Evolutionary conservation across 2,797 vertebrate species (phyloP).

Genomic region (Oreochromis grahami): DNA sequence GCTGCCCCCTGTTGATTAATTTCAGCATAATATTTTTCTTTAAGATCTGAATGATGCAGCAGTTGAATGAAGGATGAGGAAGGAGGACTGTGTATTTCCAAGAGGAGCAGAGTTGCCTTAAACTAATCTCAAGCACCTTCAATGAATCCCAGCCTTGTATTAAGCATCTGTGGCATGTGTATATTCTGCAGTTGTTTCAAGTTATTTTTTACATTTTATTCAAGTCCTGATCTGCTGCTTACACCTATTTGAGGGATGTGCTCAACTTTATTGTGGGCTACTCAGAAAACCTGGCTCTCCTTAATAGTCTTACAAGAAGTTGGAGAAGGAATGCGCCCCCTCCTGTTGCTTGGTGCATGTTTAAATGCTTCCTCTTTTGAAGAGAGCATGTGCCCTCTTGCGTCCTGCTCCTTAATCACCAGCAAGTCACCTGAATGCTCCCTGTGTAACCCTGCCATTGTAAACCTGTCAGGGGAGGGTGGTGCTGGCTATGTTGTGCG

Average conservation of each 20-base stretch:
- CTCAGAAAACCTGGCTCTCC: background rate
- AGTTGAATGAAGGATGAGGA: background rate
- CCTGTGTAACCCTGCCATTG: conserved; percentile 65
- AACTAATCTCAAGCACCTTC: background rate
- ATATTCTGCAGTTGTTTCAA: background rate
- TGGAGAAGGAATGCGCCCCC: background rate
- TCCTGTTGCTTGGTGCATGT: conserved; percentile 61
- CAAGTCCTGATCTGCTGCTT: background rate
- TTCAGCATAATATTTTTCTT: background rate
- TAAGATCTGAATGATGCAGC: background rate
- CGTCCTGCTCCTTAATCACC: conserved; percentile 61
- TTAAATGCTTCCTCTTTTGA: conserved; percentile 43
- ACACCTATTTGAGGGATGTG: background rate
- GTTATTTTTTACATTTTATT: background rate
- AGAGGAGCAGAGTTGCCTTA: background rate
- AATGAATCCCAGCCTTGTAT: background rate
- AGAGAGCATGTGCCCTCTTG: conserved; percentile 56
- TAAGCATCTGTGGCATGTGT: background rate
- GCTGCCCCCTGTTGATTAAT: conserved; percentile 39
- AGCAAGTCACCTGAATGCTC: conserved; percentile 69
- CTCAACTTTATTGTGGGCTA: background rate
- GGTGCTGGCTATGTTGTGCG: conserved; percentile 51
- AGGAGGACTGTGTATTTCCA: background rate
- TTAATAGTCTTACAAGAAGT: background rate
- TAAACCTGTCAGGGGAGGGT: conserved; percentile 68